Percentiles rank a stretch among this genome's conserved stretches.
Evolutionary conservation across 2,888 invertebrate genomes (phyloP).

Genomic region (Rotaria socialis): DNA sequence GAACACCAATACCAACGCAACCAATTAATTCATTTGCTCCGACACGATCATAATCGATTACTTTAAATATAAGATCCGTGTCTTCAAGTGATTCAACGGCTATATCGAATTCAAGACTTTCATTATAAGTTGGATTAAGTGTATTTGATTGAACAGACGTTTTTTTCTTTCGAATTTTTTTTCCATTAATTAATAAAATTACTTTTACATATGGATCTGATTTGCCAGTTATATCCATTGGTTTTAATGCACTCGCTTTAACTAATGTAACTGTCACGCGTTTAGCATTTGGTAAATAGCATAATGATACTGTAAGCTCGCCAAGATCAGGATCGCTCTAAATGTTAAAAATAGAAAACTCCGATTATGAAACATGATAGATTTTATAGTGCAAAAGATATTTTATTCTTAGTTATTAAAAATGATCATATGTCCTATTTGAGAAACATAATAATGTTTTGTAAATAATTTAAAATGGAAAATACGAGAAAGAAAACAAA

Average conservation of each 20-base stretch:
- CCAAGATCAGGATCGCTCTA: conserved; percentile 81
- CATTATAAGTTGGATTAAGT: conserved; percentile 82
- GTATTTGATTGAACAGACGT: conserved; percentile 82
- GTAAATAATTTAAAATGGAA: too few species aligned
- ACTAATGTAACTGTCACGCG: conserved; percentile 82
- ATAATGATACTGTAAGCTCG: conserved; percentile 82
- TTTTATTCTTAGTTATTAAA: too few species aligned
- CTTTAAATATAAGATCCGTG: conserved; percentile 75
- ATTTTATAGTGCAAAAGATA: too few species aligned
- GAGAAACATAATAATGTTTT: too few species aligned
- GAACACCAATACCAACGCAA: conserved; percentile 72
- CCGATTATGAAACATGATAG: too few species aligned
- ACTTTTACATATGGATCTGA: conserved; percentile 93
- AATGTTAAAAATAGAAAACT: too few species aligned
- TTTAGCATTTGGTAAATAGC: conserved; percentile 83
- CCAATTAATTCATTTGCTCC: conserved; percentile 81
- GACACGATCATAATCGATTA: conserved; percentile 84
- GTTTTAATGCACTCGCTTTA: conserved; percentile 81
- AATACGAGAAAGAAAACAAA: too few species aligned
- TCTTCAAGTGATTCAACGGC: conserved; percentile 74
- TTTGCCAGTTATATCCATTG: conserved; percentile 87
- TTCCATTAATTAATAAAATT: conserved; percentile 77
- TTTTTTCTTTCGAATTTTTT: conserved; percentile 85
- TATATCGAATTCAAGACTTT: conserved; percentile 85
- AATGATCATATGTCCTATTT: too few species aligned